Evolutionary conservation across 2,797 vertebrate species (phyloP), one percentile per base, ranked within the genome.

Genomic region (Iguana delicatissima): DNA sequence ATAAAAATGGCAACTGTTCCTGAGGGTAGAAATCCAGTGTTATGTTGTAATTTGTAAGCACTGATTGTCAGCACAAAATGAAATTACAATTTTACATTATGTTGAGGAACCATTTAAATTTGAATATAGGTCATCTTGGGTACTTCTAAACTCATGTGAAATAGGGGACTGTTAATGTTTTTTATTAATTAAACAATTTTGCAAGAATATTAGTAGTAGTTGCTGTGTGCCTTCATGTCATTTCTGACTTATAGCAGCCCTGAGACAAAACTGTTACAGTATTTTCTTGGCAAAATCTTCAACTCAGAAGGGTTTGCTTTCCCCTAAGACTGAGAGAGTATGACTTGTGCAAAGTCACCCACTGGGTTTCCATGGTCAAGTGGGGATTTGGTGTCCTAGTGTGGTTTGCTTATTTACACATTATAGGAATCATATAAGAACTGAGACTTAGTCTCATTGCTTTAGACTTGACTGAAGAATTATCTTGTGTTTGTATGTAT

Each of bases 11-110:
- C 24, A 13, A 3, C 24, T 85, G 42, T 92, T 92, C 67, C 42
- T 89, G 72, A 89, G 93, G 90, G 64, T 80, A 3, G 6, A 82
- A 42, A 4, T 92, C 79, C 59, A 89, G 35, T 81, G 2, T 77
- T 64, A 0, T 42, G 24, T 90, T 92, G 73, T 77, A 57, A 6
- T 91, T 91, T 93, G 20, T 12, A 81, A 69, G 90, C 83, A 85
- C 32, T 64, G 42, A 84, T 86, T 91, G 18, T 46, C 10, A 85
- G 0, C 82, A 16, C 83, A 91, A 92, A 74, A 74, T 76, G 29
- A 32, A 69, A 69, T 69, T n/a, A 50, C 67, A 52, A 10, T 3
- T 67, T 59, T 80, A 35, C 16, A 29, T 38, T 80, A 4, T 14
- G 14, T 67, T 64, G n/a, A 55, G n/a, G 14, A 22, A 52, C 46